Evolutionary conservation across 2,113 vertebrate genomes (phyloP).

Genomic region (Hippopotamus amphibius): DNA sequence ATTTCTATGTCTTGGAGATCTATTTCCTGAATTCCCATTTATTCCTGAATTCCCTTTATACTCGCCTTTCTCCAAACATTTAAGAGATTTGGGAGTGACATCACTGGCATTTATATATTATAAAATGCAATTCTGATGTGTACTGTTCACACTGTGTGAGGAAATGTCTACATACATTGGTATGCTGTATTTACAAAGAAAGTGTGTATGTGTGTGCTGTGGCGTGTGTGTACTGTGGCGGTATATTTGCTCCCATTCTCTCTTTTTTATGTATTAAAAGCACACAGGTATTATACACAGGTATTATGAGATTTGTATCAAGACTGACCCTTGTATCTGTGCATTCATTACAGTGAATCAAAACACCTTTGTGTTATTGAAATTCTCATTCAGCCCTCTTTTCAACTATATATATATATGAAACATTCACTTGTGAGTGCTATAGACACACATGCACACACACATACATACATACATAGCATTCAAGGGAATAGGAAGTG

Average conservation of each 20-base stretch:
- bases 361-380: background rate
- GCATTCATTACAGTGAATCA: constrained; percentile 15
- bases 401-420: background rate
- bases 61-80: background rate
- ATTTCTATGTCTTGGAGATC: background rate
- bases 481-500: background rate
- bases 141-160: background rate
- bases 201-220: background rate
- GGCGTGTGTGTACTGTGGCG: background rate
- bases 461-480: background rate
- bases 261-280: constrained; percentile 49
- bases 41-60: background rate
- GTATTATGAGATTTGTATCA: constrained; percentile 8
- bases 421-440: background rate
- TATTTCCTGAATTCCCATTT: background rate
- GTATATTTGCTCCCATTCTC: background rate
- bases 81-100: background rate
- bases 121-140: background rate
- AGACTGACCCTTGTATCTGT: background rate
- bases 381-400: background rate
- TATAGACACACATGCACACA: background rate
- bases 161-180: background rate
- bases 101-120: background rate
- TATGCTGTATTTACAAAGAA: background rate
- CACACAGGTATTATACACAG: background rate